Percentiles rank a stretch among this genome's conserved stretches.
These are phyloP conservation scores for Prunella himalayana DNA, from an alignment of 2,113 vertebrate genomes.

Conservation along the genomic window DNA sequence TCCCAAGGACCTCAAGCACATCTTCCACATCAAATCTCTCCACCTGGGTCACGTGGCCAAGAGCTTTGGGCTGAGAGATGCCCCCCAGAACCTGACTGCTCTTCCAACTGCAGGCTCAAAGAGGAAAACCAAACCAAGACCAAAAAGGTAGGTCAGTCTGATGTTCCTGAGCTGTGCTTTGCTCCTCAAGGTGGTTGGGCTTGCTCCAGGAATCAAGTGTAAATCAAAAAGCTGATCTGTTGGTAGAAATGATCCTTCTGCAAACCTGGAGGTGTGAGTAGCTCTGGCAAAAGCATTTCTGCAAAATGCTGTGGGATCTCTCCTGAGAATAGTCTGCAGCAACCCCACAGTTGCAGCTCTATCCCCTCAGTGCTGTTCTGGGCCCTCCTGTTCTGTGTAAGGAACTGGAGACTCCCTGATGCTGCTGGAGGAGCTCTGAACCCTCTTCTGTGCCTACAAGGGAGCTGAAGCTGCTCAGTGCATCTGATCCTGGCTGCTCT, in stretches of 20 bases:
- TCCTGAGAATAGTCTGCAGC: not conserved
- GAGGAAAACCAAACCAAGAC: slow-evolving; percentile 41
- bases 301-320: not conserved
- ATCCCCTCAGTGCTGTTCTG: not conserved
- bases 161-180: not conserved
- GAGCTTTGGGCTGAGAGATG: slow-evolving; percentile 94
- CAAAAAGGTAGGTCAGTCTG: slow-evolving; percentile 60
- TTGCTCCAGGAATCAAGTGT: not conserved
- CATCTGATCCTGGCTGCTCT: not conserved
- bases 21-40: slow-evolving; percentile 87
- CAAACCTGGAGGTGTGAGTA: not conserved
- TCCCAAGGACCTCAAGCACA: slow-evolving; percentile 83
- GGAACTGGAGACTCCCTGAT: not conserved
- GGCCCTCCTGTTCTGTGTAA: not conserved
- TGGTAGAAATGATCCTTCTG: not conserved
- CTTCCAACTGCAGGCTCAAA: not conserved
- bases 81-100: slow-evolving; percentile 78
- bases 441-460: not conserved
- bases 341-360: not conserved
- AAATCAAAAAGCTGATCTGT: not conserved
- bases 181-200: not conserved
- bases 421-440: not conserved
- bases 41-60: slow-evolving; percentile 88
- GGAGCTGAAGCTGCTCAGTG: not conserved
- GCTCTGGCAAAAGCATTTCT: not conserved